Base-by-base conservation (phyloP, 2,797 vertebrate genomes). In the Epinephelus malabaricus region DNA sequence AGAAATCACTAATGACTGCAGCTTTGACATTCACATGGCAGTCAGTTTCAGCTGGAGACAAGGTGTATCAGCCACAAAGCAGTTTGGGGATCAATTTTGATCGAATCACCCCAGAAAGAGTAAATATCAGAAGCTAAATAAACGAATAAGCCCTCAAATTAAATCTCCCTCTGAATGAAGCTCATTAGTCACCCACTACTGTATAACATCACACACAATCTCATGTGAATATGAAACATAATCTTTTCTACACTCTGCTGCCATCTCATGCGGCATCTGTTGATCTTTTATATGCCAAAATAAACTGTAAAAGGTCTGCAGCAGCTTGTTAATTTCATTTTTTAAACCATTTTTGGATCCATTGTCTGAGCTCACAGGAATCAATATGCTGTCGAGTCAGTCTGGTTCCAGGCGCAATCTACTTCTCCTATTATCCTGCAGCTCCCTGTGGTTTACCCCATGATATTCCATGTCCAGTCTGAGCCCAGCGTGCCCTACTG, bases 381-480 rank as follows among this genome's bases (percentile, higher is more conserved):
- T 93, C 92, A 84, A 91, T 93, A 87, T 46, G 79, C 59, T 74
- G 82, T 81, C 14, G 30, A 79, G 69, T 79, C 82, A 61, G 71
- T 80, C 81, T 84, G 79, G 68, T 91, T 87, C 67, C 49, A 83
- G 72, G 66, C 18, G 0, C 79, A 86, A 83, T 78, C 82, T 40
- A 79, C 73, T 76, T 78, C 81, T 69, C 25, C 63, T 75, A 67
- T 81, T 73, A 86, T 76, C 45, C 72, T 71, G 75, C 30, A 78
- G 61, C 81, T 87, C 75, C 70, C 76, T 82, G 83, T 65, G 73
- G 77, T 85, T 87, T 68, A 82, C 79, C 51, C 30, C 82, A 69
- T 75, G 55, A 86, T 76, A 83, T 78, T 80, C 76, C 73, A 45
- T 65, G 73, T 85, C 72, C 76, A 76, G 71, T 78, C 74, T 70